Base-by-base conservation (phyloP, 2,113 vertebrate genomes). In the Hippoglossus stenolepis region DNA sequence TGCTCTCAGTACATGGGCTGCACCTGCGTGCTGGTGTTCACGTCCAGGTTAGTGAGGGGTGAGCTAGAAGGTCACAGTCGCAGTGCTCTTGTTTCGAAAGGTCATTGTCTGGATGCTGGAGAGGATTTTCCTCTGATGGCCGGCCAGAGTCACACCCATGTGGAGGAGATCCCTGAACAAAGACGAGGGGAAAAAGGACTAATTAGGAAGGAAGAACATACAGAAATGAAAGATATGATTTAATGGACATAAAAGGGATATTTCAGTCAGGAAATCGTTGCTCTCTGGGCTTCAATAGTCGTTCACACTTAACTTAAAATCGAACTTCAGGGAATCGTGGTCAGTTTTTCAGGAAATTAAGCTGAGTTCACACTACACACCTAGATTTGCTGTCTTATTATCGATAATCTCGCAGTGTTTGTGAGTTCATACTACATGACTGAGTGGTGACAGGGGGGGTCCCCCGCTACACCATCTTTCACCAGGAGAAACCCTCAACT, bases 121-220 rank as follows among this genome's bases (percentile, higher is more conserved):
- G 12, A 96, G 90, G 65, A 96, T 96, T 89, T 96, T 96, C 91
- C 95, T 94, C 87, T 96, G 95, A 81, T 96, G 95, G 0, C 95
- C 95, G 5, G 95, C 95, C 83, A 96, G 82, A 66, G 95, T 96
- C 83, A 96, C 94, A 14, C 96, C 95, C 84, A 96, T 92, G 65
- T 95, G 92, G 60, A 96, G 91, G 57, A 96, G 92, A 70, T 96
- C 95, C 77, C 95, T 96, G 73, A 15, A 38, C 11, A 76, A 2
- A 40, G 13, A 71, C 1, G 4, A 1, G 45, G 31, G 38, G 0
- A 51, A 26, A 51, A 31, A 70, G 24, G 18, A 75, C 5, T 7
- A 18, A 54, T 49, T 49, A 49, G 45, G 5, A 15, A 54, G 11
- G 23, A 72, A 40, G 3, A 12, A 23, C 17, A 60, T 13, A 21